Evolutionary conservation across 2,113 vertebrate genomes (phyloP).

Genomic region (Gila orcuttii): DNA sequence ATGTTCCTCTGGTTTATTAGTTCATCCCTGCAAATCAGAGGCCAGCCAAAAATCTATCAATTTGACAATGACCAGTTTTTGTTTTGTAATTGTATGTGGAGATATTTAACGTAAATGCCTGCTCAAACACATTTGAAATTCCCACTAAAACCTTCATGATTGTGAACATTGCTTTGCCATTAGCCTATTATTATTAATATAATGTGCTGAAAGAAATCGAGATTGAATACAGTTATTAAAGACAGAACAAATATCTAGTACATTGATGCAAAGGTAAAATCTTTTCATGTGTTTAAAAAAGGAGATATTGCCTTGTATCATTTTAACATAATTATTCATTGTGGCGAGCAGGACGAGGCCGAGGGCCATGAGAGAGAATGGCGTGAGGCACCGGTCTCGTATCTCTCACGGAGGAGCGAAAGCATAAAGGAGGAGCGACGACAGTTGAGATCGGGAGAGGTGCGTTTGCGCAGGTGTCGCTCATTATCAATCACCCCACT

Average conservation of each 20-base stretch:
- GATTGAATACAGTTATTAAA: constrained; percentile 51
- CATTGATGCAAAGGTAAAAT: neutral
- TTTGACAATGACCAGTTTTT: neutral
- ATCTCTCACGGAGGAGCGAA: no score
- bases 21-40: constrained; percentile 17
- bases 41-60: constrained; percentile 41
- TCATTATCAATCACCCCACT: no score
- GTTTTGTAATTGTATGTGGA: neutral
- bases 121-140: neutral
- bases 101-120: neutral
- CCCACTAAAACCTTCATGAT: neutral
- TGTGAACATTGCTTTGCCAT: neutral
- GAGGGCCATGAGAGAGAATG: no score
- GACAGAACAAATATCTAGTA: constrained; percentile 47
- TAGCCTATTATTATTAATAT: neutral
- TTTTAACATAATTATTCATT: constrained; percentile 23
- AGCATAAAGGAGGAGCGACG: no score
- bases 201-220: neutral
- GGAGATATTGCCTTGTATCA: neutral
- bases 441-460: no score
- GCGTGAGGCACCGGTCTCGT: no score
- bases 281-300: neutral
- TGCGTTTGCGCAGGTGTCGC: no score
- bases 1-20: constrained; percentile 31
- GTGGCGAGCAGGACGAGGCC: no score